Evolutionary conservation across 1,140 invertebrate genomes (phyloP), one percentile per base, ranked within the genome.

Genomic region (Scaptomyza graminum): DNA sequence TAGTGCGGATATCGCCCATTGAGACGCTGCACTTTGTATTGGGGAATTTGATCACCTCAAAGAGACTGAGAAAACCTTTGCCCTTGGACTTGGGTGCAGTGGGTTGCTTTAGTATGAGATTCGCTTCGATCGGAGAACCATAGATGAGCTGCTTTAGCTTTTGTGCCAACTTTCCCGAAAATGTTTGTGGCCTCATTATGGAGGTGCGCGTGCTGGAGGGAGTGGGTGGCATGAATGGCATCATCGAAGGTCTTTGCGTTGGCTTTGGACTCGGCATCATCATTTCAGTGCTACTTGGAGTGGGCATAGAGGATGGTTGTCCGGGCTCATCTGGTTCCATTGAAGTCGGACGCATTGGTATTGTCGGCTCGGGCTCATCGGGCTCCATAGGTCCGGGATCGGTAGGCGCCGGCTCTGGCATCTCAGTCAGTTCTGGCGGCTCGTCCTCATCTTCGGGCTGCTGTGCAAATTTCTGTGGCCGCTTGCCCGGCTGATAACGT

Each of bases 31-130:
- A 96, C 34, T 93, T 87, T 2, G 93, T 93, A 79, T 96, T 95
- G 13, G 94, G 92, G 85, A 96, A 96, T 61, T 94, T 93, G 18
- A 96, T 93, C n/a, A 96, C 93, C 54, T 95, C 94, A 79, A 96
- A 96, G 0, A 96, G 90, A 79, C 94, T 95, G 41, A 96, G 92
- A 79, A 96, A 93, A 13, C 93, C 92, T 54, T 93, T 93, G 78
- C 84, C 79, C 60, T 78, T 90, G 5, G 70, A 41, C n/a, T 79
- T 79, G 41, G 79, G 68, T 15, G 77, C 77, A 52, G 56, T 74
- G 1, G 73, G 66, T n/a, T 83, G 66, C 54, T 88, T 88, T 16
- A 85, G 67, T 57, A 91, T 84, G 0, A 91, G 61, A 74, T 91
- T 91, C 8, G 84, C 76, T 50, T 90, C 56, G 28, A 82, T 47